phyloP scores from a whole-genome alignment of 1,140 invertebrate species.

The Uloborus diversus region DNA sequence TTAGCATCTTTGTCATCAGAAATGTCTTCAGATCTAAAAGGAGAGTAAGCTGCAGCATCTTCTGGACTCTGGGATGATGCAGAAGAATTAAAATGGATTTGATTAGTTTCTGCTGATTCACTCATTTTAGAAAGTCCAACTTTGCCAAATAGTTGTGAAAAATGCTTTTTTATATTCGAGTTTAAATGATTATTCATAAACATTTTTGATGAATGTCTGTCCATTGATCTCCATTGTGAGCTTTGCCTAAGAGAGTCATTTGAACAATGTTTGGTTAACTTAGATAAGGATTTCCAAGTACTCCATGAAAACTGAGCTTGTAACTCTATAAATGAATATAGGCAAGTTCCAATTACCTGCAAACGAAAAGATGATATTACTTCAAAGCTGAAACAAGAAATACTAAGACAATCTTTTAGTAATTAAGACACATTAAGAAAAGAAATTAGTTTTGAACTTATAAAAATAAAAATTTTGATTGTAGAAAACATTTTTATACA shows the following conservation, averaged over 20 bases:
- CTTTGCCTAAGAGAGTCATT: conserved; percentile 40
- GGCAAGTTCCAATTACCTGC: conserved; percentile 54
- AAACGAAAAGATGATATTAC: not conserved
- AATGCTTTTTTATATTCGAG: conserved; percentile 56
- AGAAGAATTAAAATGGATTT: conserved; percentile 24
- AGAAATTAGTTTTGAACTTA: not conserved
- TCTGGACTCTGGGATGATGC: not conserved
- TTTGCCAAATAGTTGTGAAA: conserved; percentile 54
- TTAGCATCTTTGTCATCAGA: not conserved
- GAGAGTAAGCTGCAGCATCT: conserved; percentile 23
- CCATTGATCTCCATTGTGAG: conserved; percentile 47
- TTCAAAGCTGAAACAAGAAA: not conserved
- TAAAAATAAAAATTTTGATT: not conserved
- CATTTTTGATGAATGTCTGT: conserved; percentile 34
- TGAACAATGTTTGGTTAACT: conserved; percentile 53
- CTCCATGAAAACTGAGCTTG: conserved; percentile 58
- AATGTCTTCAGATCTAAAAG: conserved; percentile 19
- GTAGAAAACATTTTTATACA: no score
- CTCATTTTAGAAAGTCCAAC: conserved; percentile 33
- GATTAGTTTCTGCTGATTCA: conserved; percentile 4
- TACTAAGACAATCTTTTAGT: not conserved
- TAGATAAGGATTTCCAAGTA: conserved; percentile 57
- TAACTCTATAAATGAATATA: conserved; percentile 57
- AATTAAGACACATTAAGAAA: not conserved
- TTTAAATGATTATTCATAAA: conserved; percentile 37